Base-by-base conservation (phyloP, 2,888 invertebrate species). In the Scelioninae gen. 1 region DNA sequence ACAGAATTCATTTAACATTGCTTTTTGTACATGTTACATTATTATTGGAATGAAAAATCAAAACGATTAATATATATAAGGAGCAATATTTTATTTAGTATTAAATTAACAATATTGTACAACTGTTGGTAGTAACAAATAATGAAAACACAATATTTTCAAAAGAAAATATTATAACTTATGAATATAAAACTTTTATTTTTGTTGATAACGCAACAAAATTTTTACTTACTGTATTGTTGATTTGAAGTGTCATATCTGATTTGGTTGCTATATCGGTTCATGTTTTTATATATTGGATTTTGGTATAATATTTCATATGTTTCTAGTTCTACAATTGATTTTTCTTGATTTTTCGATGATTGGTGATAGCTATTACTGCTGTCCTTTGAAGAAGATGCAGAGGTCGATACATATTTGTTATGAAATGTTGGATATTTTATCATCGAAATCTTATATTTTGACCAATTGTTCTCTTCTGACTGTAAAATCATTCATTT, bases 371-470 rank as follows among this genome's bases (percentile, higher is more conserved):
- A 87, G 32, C 87, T 89, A 5, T 85, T 86, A 47, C 89, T 88
- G 0, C 87, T 87, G 29, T 82, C 84, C 4, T 88, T 87, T 23
- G 88, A 87, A 16, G 80, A 84, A n/a, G 89, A 85, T 11, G 81
- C 40, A 0, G 86, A 88, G 58, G 86, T 88, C 13, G 86, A 85
- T 82, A 84, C 88, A 55, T 89, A 86, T 51, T 85, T 87, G 40
- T 87, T 86, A 13, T 84, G 77, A 65, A 88, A 88, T 4, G 82
- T 84, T 10, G 90, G 88, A 15, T 88, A 86, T 85, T 88, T 87
- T 23, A 88, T 62, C 8, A 87, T 84, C 77, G 89, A 86, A 29
- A 87, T 68, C 5, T 85, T 83, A 58, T 87, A 85, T 9, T 86
- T 80, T 34, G 83, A 29, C 38, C 85, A 68, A 16, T 51, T 78